A percentile compares a stretch with the other conserved stretches of the same genome.
These are phyloP conservation scores for Hoplostethus mediterraneus DNA, from an alignment of 2,797 vertebrate genomes.

Conservation along the genomic window DNA sequence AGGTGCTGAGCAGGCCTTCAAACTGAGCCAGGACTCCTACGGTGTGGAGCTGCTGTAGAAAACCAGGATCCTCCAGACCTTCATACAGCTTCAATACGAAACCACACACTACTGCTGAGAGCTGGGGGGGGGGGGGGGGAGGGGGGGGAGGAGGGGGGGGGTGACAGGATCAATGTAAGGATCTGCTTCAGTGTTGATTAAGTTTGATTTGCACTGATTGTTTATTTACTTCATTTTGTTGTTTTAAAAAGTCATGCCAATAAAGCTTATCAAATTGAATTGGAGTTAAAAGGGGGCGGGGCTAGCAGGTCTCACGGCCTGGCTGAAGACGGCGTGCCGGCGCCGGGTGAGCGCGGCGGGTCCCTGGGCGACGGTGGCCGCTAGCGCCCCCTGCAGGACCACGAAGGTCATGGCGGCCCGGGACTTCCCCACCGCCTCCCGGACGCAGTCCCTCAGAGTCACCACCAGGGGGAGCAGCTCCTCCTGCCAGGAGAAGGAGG, in stretches of 20 bases:
- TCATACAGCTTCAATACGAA: conserved; percentile 90
- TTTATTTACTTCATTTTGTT: too few relatives aligned
- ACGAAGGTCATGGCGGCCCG: conserved; percentile 91
- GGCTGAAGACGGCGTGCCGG: conserved; percentile 94
- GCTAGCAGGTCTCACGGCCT: conserved; percentile 72
- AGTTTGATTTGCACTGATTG: too few relatives aligned
- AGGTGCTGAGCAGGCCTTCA: conserved; percentile 94
- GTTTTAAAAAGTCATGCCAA: too few relatives aligned
- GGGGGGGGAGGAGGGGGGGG: neutral
- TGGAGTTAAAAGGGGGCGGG: too few relatives aligned
- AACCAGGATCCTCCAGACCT: conserved; percentile 86
- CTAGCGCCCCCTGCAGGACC: conserved; percentile 89
- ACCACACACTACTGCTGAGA: conserved; percentile 90
- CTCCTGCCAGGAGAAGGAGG: conserved; percentile 88
- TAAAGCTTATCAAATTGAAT: too few relatives aligned
- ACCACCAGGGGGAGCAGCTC: conserved; percentile 91
- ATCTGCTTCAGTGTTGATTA: too few relatives aligned
- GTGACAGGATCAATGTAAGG: too few relatives aligned
- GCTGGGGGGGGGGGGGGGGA: conserved; percentile 69
- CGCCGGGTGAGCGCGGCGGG: conserved; percentile 87
- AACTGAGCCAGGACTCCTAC: conserved; percentile 93
- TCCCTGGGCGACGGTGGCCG: conserved; percentile 85
- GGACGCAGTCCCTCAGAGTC: conserved; percentile 92
- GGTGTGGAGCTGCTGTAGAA: conserved; percentile 90
- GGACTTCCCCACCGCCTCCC: conserved; percentile 88